Conservation (phyloP, 1,140 invertebrate species). For the Drosophila carrolli region DNA sequence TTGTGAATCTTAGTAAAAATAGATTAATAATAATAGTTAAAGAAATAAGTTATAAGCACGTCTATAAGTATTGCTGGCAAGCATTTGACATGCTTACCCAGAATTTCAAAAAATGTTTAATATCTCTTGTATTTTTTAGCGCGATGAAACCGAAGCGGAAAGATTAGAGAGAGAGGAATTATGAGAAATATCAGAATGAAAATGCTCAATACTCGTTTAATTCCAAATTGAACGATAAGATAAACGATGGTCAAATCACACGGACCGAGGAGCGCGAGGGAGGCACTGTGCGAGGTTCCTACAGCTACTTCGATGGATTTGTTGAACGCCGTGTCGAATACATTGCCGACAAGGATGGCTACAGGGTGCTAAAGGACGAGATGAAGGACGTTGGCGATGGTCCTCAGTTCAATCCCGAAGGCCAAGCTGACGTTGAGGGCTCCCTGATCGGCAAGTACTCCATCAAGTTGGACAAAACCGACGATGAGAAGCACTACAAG, state of each 20-base stretch:
- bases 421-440: conserved; percentile 85
- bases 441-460: conserved; percentile 82
- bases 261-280: conserved; percentile 86
- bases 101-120: not conserved
- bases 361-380: conserved; percentile 85
- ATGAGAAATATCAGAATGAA: conserved; percentile 65
- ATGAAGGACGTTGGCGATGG: conserved; percentile 85
- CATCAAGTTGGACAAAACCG: conserved; percentile 70
- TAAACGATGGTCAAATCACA: conserved; percentile 85
- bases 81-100: too few relatives aligned
- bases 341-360: conserved; percentile 87
- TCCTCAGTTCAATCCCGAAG: conserved; percentile 84
- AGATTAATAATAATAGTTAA: too few relatives aligned
- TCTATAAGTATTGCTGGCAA: too few relatives aligned
- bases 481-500: conserved; percentile 71
- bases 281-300: conserved; percentile 85
- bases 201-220: conserved; percentile 85
- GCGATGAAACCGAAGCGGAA: conserved; percentile 31
- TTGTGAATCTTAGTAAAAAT: too few relatives aligned
- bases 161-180: conserved; percentile 32
- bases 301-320: conserved; percentile 87
- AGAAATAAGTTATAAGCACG: too few relatives aligned
- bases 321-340: conserved; percentile 86
- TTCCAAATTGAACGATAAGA: conserved; percentile 85
- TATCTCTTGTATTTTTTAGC: conserved; percentile 8